These are phyloP conservation scores for Toxotes chatareus DNA, from an alignment of 2,113 vertebrate genomes.

Conservation along the genomic window DNA sequence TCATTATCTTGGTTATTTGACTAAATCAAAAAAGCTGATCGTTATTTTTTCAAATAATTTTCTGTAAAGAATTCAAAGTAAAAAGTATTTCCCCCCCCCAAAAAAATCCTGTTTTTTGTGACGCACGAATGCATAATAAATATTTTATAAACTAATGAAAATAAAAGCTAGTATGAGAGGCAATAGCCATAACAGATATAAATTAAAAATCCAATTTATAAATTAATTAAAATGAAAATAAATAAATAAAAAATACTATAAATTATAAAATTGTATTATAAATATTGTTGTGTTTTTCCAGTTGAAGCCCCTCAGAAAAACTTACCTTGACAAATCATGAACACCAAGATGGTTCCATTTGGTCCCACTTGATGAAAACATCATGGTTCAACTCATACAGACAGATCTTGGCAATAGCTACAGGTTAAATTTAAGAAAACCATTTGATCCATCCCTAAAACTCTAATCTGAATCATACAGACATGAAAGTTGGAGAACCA, in stretches of 20 bases:
- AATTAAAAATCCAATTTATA: not conserved
- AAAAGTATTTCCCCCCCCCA: not conserved
- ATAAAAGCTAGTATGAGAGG: not conserved
- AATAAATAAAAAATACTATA: not conserved
- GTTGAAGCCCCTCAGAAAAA: not conserved
- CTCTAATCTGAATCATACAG: not conserved
- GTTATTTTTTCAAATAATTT: not conserved
- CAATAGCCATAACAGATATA: too few relatives aligned
- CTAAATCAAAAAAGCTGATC: not conserved
- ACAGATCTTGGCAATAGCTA: not conserved
- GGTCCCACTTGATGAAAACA: slow-evolving; percentile 6
- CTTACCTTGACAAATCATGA: not conserved
- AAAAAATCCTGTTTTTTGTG: not conserved
- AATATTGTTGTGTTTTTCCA: not conserved
- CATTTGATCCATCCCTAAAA: not conserved
- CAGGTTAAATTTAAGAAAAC: not conserved
- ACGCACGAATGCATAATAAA: not conserved
- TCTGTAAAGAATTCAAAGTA: not conserved
- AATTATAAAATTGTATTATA: too few relatives aligned
- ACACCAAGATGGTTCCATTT: not conserved
- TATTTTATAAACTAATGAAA: not conserved
- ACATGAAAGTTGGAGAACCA: not conserved
- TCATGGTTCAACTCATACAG: not conserved
- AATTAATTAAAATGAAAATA: not conserved
- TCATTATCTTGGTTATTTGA: not conserved